phyloP scores from a whole-genome alignment of 92 coral and sea anemone genomes.

The Porites rus region DNA sequence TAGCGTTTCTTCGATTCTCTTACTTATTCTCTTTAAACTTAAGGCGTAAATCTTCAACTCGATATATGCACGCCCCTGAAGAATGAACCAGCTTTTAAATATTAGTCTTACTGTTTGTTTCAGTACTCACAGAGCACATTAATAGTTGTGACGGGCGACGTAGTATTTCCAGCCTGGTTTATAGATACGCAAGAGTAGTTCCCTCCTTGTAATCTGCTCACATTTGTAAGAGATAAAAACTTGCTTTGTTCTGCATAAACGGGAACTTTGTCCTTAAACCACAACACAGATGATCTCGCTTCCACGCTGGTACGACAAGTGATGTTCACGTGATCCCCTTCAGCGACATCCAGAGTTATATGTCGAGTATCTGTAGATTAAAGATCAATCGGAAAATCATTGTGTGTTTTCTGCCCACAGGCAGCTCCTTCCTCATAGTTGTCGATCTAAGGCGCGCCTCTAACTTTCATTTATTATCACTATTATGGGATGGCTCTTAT shows the following conservation, averaged over 20 bases:
- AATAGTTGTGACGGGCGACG: constrained; percentile 37
- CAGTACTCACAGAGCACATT: constrained; percentile 65
- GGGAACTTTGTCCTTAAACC: constrained; percentile 20
- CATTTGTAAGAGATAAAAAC: constrained; percentile 14
- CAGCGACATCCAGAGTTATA: neutral
- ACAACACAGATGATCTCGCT: constrained; percentile 1
- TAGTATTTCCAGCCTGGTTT: constrained; percentile 17
- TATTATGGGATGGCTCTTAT: too few relatives aligned
- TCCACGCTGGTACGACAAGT: constrained; percentile 10
- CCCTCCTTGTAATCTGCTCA: constrained; percentile 62
- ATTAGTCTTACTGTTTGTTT: neutral
- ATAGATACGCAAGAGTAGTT: constrained; percentile 60
- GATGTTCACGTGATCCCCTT: constrained; percentile 22
- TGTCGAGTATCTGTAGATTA: constrained; percentile 43
- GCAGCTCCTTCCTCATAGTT: too few relatives aligned
- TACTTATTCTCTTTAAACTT: too few relatives aligned
- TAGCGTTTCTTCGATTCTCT: too few relatives aligned
- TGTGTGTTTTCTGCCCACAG: too few relatives aligned
- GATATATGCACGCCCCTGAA: too few relatives aligned
- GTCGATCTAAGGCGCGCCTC: too few relatives aligned
- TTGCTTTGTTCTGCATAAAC: neutral
- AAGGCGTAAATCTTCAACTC: too few relatives aligned
- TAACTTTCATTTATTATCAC: too few relatives aligned
- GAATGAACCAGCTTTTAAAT: too few relatives aligned
- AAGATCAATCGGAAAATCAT: neutral